phyloP scores from a whole-genome alignment of 2,797 vertebrate genomes.

The Columba guinea region DNA sequence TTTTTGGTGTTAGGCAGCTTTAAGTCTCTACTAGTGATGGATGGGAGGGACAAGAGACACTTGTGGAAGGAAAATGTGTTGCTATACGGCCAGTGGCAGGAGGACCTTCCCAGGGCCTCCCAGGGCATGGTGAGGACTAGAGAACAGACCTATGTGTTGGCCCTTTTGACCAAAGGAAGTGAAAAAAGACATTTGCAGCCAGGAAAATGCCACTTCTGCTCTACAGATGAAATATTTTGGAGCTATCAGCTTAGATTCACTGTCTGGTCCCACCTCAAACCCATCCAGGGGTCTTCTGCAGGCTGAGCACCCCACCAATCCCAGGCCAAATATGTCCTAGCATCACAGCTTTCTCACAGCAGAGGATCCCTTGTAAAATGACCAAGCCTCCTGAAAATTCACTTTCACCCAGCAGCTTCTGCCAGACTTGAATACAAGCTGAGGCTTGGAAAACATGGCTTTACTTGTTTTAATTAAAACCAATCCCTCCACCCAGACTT shows the following conservation, averaged over 20 bases:
- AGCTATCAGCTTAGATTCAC: not conserved
- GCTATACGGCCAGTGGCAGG: not conserved
- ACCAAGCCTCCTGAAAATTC: conserved; percentile 4
- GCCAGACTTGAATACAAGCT: not conserved
- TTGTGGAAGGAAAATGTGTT: fast-evolving
- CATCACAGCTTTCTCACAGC: not conserved
- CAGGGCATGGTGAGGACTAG: not conserved
- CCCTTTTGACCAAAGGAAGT: not conserved
- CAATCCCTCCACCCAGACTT: conserved; percentile 39
- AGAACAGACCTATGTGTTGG: not conserved
- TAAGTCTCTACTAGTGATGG: not conserved
- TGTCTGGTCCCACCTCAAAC: not conserved
- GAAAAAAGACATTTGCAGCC: not conserved
- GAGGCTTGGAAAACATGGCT: not conserved
- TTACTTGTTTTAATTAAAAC: conserved; percentile 65
- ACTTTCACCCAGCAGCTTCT: not conserved
- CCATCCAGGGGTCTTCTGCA: not conserved
- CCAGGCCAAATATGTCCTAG: not conserved
- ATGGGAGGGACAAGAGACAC: not conserved
- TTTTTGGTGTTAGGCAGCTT: not conserved
- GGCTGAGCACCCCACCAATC: not conserved
- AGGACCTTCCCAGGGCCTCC: not conserved
- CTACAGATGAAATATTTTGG: not conserved
- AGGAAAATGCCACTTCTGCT: not conserved
- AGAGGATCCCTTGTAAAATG: not conserved